Evolutionary conservation across 2,888 invertebrate genomes (phyloP).

Genomic region (Lasioglossum marginatum): DNA sequence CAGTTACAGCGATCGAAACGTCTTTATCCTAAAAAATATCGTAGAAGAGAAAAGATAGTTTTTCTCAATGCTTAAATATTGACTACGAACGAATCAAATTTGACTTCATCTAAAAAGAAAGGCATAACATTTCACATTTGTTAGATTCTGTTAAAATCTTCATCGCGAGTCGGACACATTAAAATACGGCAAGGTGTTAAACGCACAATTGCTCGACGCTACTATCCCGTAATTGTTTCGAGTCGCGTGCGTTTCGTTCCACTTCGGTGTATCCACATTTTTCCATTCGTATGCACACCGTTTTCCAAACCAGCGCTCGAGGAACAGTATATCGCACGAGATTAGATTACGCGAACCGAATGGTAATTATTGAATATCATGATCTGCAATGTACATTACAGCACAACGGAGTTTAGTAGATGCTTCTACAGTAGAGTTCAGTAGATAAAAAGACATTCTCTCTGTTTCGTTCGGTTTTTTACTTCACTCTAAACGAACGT

Average conservation of each 20-base stretch:
- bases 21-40: no score
- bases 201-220: no score
- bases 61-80: no score
- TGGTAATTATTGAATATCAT: neutral
- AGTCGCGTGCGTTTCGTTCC: neutral
- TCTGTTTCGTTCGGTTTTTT: neutral
- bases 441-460: neutral
- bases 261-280: neutral
- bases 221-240: neutral
- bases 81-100: no score
- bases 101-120: no score
- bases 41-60: no score
- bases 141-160: no score
- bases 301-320: neutral
- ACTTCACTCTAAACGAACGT: neutral
- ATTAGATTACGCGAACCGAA: neutral
- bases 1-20: no score
- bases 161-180: no score
- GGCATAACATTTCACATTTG: no score
- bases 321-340: neutral
- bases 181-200: no score
- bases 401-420: neutral
- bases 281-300: neutral
- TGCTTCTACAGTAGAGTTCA: slow-evolving; percentile 6
- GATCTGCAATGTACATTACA: neutral